Conservation (phyloP, 2,888 invertebrate genomes). For the Ganaspis brasiliensis region DNA sequence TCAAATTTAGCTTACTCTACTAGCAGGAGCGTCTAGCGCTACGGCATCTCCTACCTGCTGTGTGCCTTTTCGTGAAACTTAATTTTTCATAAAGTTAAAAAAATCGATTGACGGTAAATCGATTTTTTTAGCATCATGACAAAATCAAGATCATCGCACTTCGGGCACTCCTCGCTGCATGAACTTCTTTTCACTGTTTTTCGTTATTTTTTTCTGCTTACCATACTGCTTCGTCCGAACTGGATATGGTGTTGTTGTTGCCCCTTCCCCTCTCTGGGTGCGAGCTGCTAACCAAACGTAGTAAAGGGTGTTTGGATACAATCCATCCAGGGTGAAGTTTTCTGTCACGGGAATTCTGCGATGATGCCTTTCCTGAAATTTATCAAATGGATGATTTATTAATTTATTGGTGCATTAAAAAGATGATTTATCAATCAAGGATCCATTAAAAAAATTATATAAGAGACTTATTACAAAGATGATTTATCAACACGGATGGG, state of each 20-base stretch:
- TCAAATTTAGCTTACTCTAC: slow-evolving; percentile 75
- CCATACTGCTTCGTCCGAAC: slow-evolving; percentile 98
- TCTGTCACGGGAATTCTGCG: slow-evolving; percentile 92
- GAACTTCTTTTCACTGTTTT: slow-evolving; percentile 57
- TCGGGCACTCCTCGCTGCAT: slow-evolving; percentile 78
- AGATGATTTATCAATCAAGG: no score
- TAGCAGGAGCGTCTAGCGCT: slow-evolving; percentile 77
- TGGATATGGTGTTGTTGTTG: slow-evolving; percentile 95
- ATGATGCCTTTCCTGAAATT: slow-evolving; percentile 87
- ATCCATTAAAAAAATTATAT: no score
- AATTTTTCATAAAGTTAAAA: slow-evolving; percentile 52
- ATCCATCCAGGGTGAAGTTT: slow-evolving; percentile 92
- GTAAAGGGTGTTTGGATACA: slow-evolving; percentile 98
- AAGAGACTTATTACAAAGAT: no score
- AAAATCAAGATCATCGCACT: slow-evolving; percentile 51
- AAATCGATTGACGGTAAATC: slow-evolving; percentile 37
- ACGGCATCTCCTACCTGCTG: slow-evolving; percentile 77
- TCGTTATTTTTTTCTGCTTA: slow-evolving; percentile 83
- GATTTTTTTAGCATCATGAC: slow-evolving; percentile 33
- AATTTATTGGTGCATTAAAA: no score
- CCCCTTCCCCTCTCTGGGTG: slow-evolving; percentile 96
- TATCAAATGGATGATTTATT: no score
- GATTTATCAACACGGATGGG: no score
- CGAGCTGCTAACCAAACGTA: slow-evolving; percentile 98
- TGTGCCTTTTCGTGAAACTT: slow-evolving; percentile 69